These are phyloP conservation scores for Physeter macrocephalus DNA, from an alignment of 2,113 vertebrate species.

Conservation along the genomic window DNA sequence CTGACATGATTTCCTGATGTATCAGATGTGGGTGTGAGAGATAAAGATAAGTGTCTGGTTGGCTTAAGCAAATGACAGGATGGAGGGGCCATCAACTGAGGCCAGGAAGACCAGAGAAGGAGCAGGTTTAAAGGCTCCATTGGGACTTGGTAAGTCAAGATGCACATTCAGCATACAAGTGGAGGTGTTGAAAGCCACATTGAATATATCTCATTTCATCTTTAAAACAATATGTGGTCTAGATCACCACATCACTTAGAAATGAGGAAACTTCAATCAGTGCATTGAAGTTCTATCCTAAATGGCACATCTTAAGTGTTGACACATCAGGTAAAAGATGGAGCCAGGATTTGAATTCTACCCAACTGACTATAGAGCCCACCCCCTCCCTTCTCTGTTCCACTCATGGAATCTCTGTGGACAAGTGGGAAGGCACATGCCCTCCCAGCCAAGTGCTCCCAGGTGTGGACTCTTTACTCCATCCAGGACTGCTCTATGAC, in stretches of 20 bases:
- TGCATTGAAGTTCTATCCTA: not conserved
- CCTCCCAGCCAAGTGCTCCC: not conserved
- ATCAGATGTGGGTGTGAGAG: not conserved
- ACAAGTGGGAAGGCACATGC: not conserved
- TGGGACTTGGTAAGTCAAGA: not conserved
- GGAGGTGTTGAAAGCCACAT: no score
- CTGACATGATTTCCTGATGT: not conserved
- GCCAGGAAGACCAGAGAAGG: not conserved
- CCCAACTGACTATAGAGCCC: not conserved
- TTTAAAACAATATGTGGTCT: no score
- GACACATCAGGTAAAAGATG: not conserved
- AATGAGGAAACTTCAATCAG: not conserved
- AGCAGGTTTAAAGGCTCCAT: not conserved
- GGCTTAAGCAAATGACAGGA: not conserved
- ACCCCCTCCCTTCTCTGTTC: rapidly evolving
- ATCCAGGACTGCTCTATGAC: no score
- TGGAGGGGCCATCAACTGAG: not conserved
- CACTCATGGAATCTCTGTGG: not conserved
- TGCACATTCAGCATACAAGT: not conserved
- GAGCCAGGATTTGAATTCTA: not conserved
- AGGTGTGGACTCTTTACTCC: rapidly evolving
- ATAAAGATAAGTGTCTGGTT: not conserved
- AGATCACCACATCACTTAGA: not conserved
- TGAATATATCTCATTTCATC: not conserved
- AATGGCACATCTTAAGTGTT: not conserved